These are phyloP conservation scores for Tringa solitaria DNA, from an alignment of 2,113 vertebrate species.

Conservation along the genomic window DNA sequence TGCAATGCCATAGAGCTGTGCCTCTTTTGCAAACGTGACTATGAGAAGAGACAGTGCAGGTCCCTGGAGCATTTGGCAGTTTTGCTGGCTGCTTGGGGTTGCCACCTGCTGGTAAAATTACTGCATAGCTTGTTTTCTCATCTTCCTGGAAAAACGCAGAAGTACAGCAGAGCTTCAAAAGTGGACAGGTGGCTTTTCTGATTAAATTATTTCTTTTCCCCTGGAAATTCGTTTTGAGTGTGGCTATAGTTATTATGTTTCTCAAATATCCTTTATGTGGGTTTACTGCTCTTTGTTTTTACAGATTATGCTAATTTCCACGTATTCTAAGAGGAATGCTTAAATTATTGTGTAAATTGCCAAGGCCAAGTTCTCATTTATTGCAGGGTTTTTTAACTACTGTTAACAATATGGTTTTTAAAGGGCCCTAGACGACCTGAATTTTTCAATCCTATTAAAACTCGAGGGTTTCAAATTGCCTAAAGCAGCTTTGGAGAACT, in stretches of 20 bases:
- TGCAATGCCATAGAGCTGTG: background rate
- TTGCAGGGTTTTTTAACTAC: background rate
- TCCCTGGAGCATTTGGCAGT: background rate
- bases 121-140: too few species aligned
- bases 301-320: background rate
- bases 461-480: background rate
- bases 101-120: conserved; percentile 63
- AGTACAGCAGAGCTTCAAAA: background rate
- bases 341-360: background rate
- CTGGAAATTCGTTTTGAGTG: background rate
- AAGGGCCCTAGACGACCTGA: background rate
- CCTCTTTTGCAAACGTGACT: background rate
- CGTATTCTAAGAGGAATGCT: background rate
- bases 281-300: fast-evolving
- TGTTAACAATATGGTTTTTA: background rate
- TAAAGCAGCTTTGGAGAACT: background rate
- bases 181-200: background rate
- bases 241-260: background rate
- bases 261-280: background rate
- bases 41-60: fast-evolving
- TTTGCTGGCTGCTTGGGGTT: background rate
- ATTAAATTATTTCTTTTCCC: fast-evolving
- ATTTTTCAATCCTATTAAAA: background rate
- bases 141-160: fast-evolving
- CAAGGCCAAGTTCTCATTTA: background rate